Evolutionary conservation across 1,140 invertebrate species (phyloP).

Genomic region (Aphaenogaster rudis): DNA sequence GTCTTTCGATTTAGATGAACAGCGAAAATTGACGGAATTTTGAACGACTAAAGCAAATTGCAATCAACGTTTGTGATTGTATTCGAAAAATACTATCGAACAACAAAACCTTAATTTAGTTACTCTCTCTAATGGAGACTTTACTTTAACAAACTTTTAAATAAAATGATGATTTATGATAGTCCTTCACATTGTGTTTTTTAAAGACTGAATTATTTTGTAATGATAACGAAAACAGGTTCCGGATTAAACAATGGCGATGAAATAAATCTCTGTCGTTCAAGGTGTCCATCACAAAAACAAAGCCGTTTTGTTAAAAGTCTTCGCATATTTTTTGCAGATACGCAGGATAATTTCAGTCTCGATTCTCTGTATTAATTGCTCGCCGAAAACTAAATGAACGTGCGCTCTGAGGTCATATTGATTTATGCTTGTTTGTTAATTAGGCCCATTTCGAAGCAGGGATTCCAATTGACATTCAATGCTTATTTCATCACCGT

Average conservation of each 20-base stretch:
- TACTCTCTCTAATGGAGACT: not conserved
- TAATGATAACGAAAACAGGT: not conserved
- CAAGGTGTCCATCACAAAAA: not conserved
- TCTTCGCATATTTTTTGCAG: slow-evolving; percentile 7
- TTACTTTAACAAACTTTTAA: not conserved
- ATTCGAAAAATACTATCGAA: not conserved
- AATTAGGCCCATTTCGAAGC: slow-evolving; percentile 27
- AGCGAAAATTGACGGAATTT: not conserved
- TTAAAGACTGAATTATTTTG: slow-evolving; percentile 4
- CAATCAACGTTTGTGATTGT: not conserved
- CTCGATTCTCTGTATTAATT: slow-evolving; percentile 20
- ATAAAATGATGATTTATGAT: not conserved
- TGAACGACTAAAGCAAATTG: not conserved
- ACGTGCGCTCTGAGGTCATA: slow-evolving; percentile 11
- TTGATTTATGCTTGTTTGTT: slow-evolving; percentile 52
- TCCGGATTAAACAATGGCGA: not conserved
- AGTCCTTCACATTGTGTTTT: not conserved
- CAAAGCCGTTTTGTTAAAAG: slow-evolving; percentile 5
- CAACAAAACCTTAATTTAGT: not conserved
- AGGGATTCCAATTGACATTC: slow-evolving; percentile 28
- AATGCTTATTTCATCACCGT: slow-evolving; percentile 30
- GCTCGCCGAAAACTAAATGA: slow-evolving; percentile 38
- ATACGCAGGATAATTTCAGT: not conserved
- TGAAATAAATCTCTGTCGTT: not conserved
- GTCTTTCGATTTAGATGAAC: not conserved